Evolutionary conservation across 1,140 invertebrate genomes (phyloP).

Genomic region (Mizuhopecten yessoensis): DNA sequence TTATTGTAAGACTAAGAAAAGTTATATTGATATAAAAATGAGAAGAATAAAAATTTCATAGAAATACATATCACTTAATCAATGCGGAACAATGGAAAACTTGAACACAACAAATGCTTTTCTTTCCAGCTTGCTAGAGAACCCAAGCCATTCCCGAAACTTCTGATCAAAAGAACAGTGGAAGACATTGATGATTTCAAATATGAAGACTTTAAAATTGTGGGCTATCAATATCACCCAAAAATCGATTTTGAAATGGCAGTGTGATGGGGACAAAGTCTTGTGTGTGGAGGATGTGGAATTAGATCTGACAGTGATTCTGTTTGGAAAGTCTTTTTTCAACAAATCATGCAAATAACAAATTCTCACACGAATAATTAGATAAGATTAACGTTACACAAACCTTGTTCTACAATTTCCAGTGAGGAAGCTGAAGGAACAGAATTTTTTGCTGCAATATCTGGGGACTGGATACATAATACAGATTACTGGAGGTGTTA

Average conservation of each 20-base stretch:
- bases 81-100: background rate
- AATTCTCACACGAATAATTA: too few relatives aligned
- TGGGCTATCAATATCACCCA: constrained; percentile 94
- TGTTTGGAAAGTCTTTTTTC: too few relatives aligned
- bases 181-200: constrained; percentile 95
- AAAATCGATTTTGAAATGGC: constrained; percentile 99
- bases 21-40: too few relatives aligned
- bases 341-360: too few relatives aligned
- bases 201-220: constrained; percentile 94
- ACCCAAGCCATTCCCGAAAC: constrained; percentile 92
- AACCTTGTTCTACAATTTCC: too few relatives aligned
- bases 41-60: constrained; percentile 85
- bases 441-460: too few relatives aligned
- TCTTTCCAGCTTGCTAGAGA: constrained; percentile 87
- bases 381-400: too few relatives aligned
- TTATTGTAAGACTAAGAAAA: background rate
- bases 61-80: too few relatives aligned
- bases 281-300: background rate
- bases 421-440: too few relatives aligned
- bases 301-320: too few relatives aligned
- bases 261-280: constrained; percentile 86
- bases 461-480: too few relatives aligned
- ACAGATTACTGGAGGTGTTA: too few relatives aligned
- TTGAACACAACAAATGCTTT: constrained; percentile 41
- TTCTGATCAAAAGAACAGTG: constrained; percentile 90